Evolutionary conservation across 2,113 vertebrate genomes (phyloP), one percentile per base, ranked within the genome.

Genomic region (Climacteris rufus): DNA sequence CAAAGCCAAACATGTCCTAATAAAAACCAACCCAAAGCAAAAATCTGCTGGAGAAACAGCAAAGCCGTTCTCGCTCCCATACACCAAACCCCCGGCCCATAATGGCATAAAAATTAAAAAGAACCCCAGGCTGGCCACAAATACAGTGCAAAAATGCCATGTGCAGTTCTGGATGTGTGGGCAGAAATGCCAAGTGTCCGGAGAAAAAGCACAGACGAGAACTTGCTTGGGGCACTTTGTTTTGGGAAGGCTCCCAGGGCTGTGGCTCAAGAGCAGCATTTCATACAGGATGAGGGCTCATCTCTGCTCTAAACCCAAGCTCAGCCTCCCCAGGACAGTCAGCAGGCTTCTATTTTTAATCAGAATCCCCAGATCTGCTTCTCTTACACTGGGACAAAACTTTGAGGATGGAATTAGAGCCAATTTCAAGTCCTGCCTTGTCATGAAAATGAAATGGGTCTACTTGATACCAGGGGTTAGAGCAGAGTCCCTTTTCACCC

Each of bases 1-100:
- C 89, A 83, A 96, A 96, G 82, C 71, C 75, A 79, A 95, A 53
- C n/a, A 3, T 42, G 64, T 88, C 83, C 63, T 60, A 14, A 78
- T 61, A 87, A 89, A 96, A 94, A 64, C 4, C 64, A 87, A 89
- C 20, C 30, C 50, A 33, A 60, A 1, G 30, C 65, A 61, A 69
- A 89, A 74, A 93, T 13, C 72, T 87, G 71, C 20, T 71, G 50
- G 53, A 53, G 74, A 71, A 95, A 83, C 39, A 77, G 68, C 54
- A 89, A 89, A 76, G 22, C 30, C 72, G 4, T 78, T 70, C 71
- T 74, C 0, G 0, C 27, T 87, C 30, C 21, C 59, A 19, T 88
- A 9, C 64, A 56, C 63, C 76, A 70, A 93, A 31, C 5, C 52
- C 40, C 20, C 4, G 8, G 18, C 17, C 60, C 47, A 33, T 45